phyloP scores from a whole-genome alignment of 2,888 invertebrate genomes.

The Mystacides longicornis region DNA sequence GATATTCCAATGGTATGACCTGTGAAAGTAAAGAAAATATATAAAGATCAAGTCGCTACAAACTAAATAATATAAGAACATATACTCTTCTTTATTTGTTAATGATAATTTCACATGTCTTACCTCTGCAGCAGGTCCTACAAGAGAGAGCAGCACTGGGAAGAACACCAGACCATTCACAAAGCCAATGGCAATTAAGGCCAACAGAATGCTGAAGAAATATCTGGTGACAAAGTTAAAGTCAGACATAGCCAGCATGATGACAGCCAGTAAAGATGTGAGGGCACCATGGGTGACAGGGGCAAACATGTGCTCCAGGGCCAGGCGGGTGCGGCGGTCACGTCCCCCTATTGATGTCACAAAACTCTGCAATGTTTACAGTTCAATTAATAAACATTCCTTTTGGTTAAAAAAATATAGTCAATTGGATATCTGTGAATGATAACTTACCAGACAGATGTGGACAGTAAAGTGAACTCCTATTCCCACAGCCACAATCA shows the following conservation, averaged over 20 bases:
- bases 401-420: not conserved
- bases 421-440: not conserved
- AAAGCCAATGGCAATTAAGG: constrained; percentile 76
- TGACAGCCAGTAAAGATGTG: constrained; percentile 78
- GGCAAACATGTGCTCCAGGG: constrained; percentile 78
- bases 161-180: constrained; percentile 86
- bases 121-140: constrained; percentile 85
- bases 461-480: constrained; percentile 84
- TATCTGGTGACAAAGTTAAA: constrained; percentile 94
- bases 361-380: constrained; percentile 63
- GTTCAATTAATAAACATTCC: not conserved
- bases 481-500: constrained; percentile 79
- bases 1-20: constrained; percentile 71
- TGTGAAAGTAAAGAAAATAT: constrained; percentile 27
- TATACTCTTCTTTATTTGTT: not conserved
- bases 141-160: constrained; percentile 79
- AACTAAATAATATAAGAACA: not conserved
- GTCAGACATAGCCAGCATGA: constrained; percentile 87
- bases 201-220: constrained; percentile 78
- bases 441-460: constrained; percentile 67
- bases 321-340: constrained; percentile 71
- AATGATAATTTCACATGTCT: not conserved
- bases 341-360: constrained; percentile 87
- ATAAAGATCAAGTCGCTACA: not conserved
- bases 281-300: constrained; percentile 87